Conservation (phyloP, 1,140 invertebrate species). For the Eupeodes corollae region DNA sequence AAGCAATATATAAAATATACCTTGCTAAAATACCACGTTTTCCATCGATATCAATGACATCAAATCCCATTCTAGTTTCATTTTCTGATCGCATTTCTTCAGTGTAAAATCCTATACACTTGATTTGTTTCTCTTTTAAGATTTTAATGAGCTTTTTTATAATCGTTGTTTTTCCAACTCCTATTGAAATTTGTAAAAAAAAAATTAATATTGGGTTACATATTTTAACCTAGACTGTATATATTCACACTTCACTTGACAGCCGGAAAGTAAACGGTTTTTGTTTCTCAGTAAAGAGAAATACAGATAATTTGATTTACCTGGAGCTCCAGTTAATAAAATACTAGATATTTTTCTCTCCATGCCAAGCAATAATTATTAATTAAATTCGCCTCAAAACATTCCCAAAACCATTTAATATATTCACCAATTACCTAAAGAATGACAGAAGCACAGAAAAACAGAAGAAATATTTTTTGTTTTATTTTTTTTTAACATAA, state of each 20-base stretch:
- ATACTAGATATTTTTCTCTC: conserved; percentile 3
- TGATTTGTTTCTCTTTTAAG: conserved; percentile 29
- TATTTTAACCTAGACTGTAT: background rate
- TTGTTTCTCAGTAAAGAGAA: too few relatives aligned
- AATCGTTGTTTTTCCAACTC: conserved; percentile 49
- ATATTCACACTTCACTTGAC: background rate
- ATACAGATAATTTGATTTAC: conserved; percentile 8
- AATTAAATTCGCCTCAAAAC: too few relatives aligned
- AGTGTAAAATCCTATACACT: conserved; percentile 49
- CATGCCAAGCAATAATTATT: background rate
- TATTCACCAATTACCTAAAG: too few relatives aligned
- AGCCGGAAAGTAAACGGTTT: too few relatives aligned
- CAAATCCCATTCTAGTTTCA: conserved; percentile 46
- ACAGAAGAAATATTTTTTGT: too few relatives aligned
- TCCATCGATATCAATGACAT: conserved; percentile 44
- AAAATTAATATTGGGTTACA: background rate
- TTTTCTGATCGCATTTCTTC: conserved; percentile 43
- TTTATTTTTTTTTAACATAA: too few relatives aligned
- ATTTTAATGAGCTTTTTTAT: conserved; percentile 40
- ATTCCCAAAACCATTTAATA: too few relatives aligned
- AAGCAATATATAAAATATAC: background rate
- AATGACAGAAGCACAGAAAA: too few relatives aligned
- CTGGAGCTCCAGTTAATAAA: conserved; percentile 24
- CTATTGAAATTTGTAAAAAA: conserved; percentile 29
- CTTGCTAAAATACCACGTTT: conserved; percentile 40